Evolutionary conservation across 2,888 invertebrate genomes (phyloP), one percentile per base, ranked within the genome.

Genomic region (Sussaba pulchella): DNA sequence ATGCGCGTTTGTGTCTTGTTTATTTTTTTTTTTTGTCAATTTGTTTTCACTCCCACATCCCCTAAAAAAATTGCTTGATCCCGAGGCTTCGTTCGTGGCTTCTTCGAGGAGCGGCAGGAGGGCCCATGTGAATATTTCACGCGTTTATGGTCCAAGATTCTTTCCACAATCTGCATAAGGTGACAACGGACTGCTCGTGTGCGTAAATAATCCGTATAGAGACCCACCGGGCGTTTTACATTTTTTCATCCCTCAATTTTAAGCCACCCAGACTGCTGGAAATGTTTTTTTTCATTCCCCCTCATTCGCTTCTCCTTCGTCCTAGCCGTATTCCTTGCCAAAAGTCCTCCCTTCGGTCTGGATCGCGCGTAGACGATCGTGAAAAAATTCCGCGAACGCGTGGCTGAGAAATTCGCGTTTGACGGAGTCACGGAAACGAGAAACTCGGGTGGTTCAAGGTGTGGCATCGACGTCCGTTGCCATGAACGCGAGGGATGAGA

Each of bases 381-480:
- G 67, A 6, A 31, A 39, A 66, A 47, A 66, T 66, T 66, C 24
- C 26, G 64, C 4, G 45, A 64, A n/a, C 6, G 6, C 31, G 31
- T 31, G 31, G n/a, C n/a, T n/a, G n/a, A n/a, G n/a, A n/a, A n/a
- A n/a, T n/a, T n/a, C n/a, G n/a, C n/a, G n/a, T n/a, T n/a, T n/a
- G n/a, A n/a, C n/a, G n/a, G 59, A 19, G 52, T 17, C 19, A 26
- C 14, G 41, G 19, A 43, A 43, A 19, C 19, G 47, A 31, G 9
- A 6, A 6, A 6, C 4, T 31, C 17, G 47, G 64, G 59, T 24
- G 59, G 36, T 36, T 47, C 57, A 66, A 74, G 66, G 74, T 66
- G 74, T 74, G 74, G 74, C 66, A 31, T 31, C 57, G 57, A 31
- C 47, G 36, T 24, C n/a, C 66, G 66, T 74, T 74, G 74, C 74